Base-by-base conservation (phyloP, 1,140 invertebrate species). In the Potamilus streckersoni region DNA sequence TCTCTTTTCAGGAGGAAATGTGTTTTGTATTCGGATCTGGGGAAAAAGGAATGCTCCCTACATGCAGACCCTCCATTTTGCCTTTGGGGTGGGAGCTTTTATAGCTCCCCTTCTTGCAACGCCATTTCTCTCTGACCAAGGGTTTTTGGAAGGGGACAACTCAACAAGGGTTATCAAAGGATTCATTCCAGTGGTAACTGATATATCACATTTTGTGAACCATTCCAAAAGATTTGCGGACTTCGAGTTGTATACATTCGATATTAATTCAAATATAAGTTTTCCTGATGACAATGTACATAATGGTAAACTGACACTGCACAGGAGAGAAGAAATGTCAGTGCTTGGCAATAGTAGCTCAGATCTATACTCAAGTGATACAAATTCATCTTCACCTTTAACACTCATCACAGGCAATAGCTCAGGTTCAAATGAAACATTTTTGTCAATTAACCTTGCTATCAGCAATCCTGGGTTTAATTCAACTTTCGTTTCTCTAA, bases 61-160 rank as follows among this genome's bases (percentile, higher is more conserved):
- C 74, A 89, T 92, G 77, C 92, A 92, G 82, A 84, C 90, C 11
- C 73, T 92, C 55, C 92, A 92, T 76, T 92, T 92, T 83, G 89
- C 89, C 27, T 92, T 92, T 87, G 91, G 90, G 23, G 75, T 92
- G 58, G 92, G 92, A 49, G 90, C 91, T 2, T 91, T 91, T 74
- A 79, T 92, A 59, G 91, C 91, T 19, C 92, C 92, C 19, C 84
- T 92, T 6, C 76, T 92, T 27, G 89, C 90, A 13, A 87, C 88
- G 56, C 91, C 91, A 23, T 91, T 91, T 72, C 79, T 90, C 27
- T 82, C 82, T 16, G 14, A 57, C 14, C 63, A n/a, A 5, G 58
- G n/a, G n/a, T 16, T 67, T 11, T 13, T 57, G 38, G 38, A 49
- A 61, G 20, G 19, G n/a, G 13, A 8, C 12, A 73, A 76, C 60